Percentiles rank a stretch among this genome's conserved stretches.
These are phyloP conservation scores for Poecilus cupreus DNA, from an alignment of 2,888 invertebrate species.

Conservation along the genomic window DNA sequence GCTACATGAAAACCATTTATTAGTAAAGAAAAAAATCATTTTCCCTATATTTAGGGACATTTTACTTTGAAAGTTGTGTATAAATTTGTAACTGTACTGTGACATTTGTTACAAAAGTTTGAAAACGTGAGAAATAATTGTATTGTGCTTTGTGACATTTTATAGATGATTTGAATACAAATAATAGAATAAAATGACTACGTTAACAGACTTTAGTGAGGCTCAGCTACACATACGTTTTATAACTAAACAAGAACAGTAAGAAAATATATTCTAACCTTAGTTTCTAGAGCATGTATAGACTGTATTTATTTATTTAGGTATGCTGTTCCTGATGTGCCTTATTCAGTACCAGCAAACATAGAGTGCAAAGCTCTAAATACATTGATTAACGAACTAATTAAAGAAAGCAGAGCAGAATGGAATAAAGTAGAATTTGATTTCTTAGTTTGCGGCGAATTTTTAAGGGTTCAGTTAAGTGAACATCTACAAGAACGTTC, in stretches of 20 bases:
- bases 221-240: conserved; percentile 86
- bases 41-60: background rate
- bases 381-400: conserved; percentile 85
- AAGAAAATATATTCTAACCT: conserved; percentile 70
- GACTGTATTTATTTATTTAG: conserved; percentile 73
- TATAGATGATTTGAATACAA: background rate
- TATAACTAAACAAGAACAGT: conserved; percentile 88
- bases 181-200: conserved; percentile 9
- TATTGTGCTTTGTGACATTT: conserved; percentile 2
- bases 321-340: conserved; percentile 90
- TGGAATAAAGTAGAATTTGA: conserved; percentile 83
- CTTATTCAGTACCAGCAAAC: conserved; percentile 86
- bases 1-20: no score
- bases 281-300: conserved; percentile 25
- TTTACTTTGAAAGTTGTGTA: no score
- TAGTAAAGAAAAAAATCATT: background rate
- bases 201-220: conserved; percentile 65
- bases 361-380: conserved; percentile 83
- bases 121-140: conserved; percentile 29
- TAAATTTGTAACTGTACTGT: no score
- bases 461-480: conserved; percentile 81
- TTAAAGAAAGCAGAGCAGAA: conserved; percentile 77
- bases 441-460: conserved; percentile 89
- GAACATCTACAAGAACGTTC: conserved; percentile 86
- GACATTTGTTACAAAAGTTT: conserved; percentile 20